Percentiles rank a stretch among this genome's conserved stretches.
These are phyloP conservation scores for Prunella strophiata DNA, from an alignment of 2,797 vertebrate species.

Conservation along the genomic window DNA sequence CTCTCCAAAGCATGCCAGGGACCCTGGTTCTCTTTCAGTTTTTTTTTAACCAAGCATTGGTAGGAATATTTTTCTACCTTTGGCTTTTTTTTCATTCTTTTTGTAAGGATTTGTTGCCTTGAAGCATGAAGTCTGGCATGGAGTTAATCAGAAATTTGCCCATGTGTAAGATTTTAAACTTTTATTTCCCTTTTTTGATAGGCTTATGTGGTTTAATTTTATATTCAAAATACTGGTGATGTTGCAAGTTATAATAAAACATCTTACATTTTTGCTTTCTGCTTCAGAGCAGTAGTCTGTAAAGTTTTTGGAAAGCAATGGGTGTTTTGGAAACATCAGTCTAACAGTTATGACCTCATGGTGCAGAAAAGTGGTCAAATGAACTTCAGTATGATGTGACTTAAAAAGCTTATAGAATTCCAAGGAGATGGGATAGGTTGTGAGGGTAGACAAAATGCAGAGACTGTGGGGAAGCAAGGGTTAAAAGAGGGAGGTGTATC, in stretches of 20 bases:
- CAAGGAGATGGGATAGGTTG: neutral
- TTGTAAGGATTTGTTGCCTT: neutral
- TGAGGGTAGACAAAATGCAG: neutral
- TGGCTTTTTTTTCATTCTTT: neutral
- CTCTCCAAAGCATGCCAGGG: neutral
- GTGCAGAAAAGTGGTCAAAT: neutral
- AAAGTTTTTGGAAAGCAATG: neutral
- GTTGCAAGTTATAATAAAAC: neutral
- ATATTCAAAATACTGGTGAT: neutral
- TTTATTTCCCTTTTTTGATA: neutral
- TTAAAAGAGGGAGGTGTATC: neutral
- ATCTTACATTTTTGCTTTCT: neutral
- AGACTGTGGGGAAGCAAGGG: neutral
- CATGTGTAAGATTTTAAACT: neutral
- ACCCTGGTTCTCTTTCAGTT: neutral
- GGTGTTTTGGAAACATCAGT: neutral
- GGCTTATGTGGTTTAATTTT: neutral
- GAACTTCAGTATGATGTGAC: neutral
- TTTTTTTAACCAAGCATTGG: neutral
- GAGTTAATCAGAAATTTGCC: neutral
- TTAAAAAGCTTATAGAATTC: neutral
- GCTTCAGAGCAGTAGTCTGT: neutral
- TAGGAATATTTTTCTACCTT: neutral
- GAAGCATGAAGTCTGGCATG: neutral
- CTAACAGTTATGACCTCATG: neutral